Percentiles rank a stretch among this genome's conserved stretches.
These are phyloP conservation scores for Hypomesus transpacificus DNA, from an alignment of 2,113 vertebrate genomes.

Conservation along the genomic window DNA sequence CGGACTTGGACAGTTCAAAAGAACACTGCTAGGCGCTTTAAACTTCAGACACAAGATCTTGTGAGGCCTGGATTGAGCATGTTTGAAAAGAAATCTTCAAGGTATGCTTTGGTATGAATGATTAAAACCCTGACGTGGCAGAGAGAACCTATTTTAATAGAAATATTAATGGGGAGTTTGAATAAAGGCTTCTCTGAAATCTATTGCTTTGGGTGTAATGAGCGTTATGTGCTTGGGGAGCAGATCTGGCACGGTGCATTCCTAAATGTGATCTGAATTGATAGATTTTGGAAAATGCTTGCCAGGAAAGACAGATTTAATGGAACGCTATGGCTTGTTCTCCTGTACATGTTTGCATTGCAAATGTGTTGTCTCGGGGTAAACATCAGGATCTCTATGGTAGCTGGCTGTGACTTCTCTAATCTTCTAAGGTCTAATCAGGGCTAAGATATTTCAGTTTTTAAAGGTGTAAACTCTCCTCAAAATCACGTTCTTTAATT, in stretches of 20 bases:
- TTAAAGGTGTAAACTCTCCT: too few species aligned
- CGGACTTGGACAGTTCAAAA: constrained; percentile 3
- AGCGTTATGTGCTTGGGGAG: constrained; percentile 27
- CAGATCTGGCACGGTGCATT: constrained; percentile 42
- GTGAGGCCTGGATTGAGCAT: neutral
- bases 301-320: constrained; percentile 41
- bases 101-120: neutral
- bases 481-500: too few species aligned
- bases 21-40: constrained; percentile 2
- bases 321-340: constrained; percentile 41
- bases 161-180: constrained; percentile 4
- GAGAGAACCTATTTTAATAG: too few species aligned
- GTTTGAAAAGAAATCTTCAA: neutral
- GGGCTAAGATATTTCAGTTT: too few species aligned
- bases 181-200: constrained; percentile 27
- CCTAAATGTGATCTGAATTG: constrained; percentile 33
- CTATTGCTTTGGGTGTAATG: constrained; percentile 27
- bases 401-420: neutral
- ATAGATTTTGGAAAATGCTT: constrained; percentile 36
- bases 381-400: neutral
- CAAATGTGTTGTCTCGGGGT: constrained; percentile 22
- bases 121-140: too few species aligned
- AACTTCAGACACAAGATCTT: constrained; percentile 9
- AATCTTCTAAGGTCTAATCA: neutral
- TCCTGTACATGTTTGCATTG: constrained; percentile 23